These are phyloP conservation scores for Carposina sasakii DNA, from an alignment of 1,140 invertebrate species.

Conservation along the genomic window DNA sequence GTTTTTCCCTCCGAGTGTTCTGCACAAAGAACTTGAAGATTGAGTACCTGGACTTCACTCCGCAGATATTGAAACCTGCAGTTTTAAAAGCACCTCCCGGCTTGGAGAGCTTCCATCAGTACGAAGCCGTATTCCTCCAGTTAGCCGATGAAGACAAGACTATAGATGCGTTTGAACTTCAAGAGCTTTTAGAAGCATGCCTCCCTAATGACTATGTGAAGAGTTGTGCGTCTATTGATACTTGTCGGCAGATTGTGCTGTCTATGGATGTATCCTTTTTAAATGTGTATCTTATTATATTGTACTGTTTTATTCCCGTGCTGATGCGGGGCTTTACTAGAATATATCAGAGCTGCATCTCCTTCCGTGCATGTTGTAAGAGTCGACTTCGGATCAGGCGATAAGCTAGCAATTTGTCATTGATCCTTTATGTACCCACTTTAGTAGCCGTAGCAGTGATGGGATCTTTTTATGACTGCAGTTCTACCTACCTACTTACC, in stretches of 20 bases:
- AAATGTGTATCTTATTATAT: too few species aligned
- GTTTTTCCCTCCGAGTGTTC: conserved; percentile 87
- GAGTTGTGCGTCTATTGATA: conserved; percentile 93
- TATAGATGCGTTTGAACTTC: conserved; percentile 92
- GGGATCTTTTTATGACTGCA: too few species aligned
- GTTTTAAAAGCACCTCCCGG: conserved; percentile 81
- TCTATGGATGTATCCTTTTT: conserved; percentile 85
- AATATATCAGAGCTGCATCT: too few species aligned
- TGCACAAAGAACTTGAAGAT: conserved; percentile 88
- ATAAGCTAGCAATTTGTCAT: too few species aligned
- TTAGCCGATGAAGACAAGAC: conserved; percentile 91
- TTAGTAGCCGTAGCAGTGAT: too few species aligned
- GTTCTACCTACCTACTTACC: too few species aligned
- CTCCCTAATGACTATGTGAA: conserved; percentile 96
- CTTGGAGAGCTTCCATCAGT: conserved; percentile 84
- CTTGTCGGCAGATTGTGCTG: conserved; percentile 91
- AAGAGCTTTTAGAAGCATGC: conserved; percentile 92
- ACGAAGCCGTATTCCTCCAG: conserved; percentile 92
- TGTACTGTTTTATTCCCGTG: too few species aligned
- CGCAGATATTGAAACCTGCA: conserved; percentile 81
- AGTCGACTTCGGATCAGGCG: too few species aligned
- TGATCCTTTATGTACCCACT: too few species aligned
- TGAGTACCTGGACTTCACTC: conserved; percentile 84
- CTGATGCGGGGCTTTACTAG: too few species aligned
- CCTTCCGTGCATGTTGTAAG: too few species aligned